A percentile compares a stretch with the other conserved stretches of the same genome.
Evolutionary conservation across 2,888 invertebrate genomes (phyloP).

Genomic region (Nomada hirtipes): DNA sequence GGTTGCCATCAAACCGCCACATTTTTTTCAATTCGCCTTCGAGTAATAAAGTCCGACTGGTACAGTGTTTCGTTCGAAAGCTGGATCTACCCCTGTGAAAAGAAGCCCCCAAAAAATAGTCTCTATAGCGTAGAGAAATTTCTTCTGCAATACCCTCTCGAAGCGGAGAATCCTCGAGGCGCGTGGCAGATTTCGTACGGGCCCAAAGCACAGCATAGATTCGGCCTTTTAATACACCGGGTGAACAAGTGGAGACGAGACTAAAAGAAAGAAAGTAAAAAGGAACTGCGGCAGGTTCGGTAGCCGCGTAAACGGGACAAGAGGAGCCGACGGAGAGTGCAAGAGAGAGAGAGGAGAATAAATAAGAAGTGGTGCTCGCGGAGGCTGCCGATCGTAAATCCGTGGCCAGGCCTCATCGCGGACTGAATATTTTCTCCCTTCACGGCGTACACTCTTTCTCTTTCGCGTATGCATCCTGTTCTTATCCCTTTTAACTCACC

Average conservation of each 20-base stretch:
- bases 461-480: not conserved
- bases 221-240: slow-evolving; percentile 46
- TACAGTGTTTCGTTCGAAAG: no score
- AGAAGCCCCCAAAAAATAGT: no score
- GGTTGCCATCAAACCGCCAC: no score
- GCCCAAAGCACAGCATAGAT: slow-evolving; percentile 19
- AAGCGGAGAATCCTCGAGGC: slow-evolving; percentile 56
- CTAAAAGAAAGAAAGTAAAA: slow-evolving; percentile 55
- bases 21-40: no score
- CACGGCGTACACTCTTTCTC: slow-evolving; percentile 23
- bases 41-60: no score
- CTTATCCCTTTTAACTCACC: slow-evolving; percentile 18
- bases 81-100: no score
- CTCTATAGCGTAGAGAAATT: no score
- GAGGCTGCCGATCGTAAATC: slow-evolving; percentile 82
- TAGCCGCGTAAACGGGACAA: slow-evolving; percentile 64
- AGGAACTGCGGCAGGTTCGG: slow-evolving; percentile 59
- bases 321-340: slow-evolving; percentile 37
- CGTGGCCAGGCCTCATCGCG: slow-evolving; percentile 80
- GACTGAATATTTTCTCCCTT: slow-evolving; percentile 75
- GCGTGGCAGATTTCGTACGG: slow-evolving; percentile 77
- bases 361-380: slow-evolving; percentile 75
- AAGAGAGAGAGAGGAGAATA: slow-evolving; percentile 72
- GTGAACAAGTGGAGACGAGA: slow-evolving; percentile 50
- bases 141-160: no score